phyloP scores from a whole-genome alignment of 1,140 invertebrate species.

The Scaptomyza hsui region DNA sequence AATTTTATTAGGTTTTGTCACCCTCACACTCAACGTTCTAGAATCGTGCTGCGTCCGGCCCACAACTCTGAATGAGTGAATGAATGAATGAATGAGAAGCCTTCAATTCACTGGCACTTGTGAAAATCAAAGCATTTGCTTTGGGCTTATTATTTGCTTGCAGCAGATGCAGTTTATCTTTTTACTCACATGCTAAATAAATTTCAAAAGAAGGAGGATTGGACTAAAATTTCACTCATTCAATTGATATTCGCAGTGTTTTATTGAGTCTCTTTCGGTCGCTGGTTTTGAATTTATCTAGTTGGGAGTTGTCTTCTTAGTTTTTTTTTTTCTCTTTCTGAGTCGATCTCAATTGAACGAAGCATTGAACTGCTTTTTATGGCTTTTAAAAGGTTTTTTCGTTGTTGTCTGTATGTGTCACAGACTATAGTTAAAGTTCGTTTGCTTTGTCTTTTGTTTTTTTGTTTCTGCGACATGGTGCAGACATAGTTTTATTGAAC shows the following conservation, averaged over 20 bases:
- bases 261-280: constrained; percentile 57
- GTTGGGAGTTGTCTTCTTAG: constrained; percentile 27
- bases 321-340: background rate
- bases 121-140: constrained; percentile 72
- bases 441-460: background rate
- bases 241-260: constrained; percentile 67
- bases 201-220: constrained; percentile 5
- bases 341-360: constrained; percentile 43
- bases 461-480: background rate
- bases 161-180: constrained; percentile 32
- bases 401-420: background rate
- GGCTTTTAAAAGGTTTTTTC: constrained; percentile 27
- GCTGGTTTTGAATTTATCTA: constrained; percentile 62
- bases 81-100: constrained; percentile 27
- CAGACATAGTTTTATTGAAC: background rate
- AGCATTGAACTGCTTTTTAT: constrained; percentile 65
- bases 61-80: background rate
- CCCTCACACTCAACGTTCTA: constrained; percentile 55
- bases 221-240: constrained; percentile 70
- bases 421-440: constrained; percentile 7
- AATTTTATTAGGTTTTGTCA: constrained; percentile 83
- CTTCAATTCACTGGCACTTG: constrained; percentile 22
- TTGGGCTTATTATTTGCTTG: constrained; percentile 58
- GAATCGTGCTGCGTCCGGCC: constrained; percentile 67
- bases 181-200: constrained; percentile 53